These are phyloP conservation scores for Triplophysa yarkandensis DNA, from an alignment of 2,797 vertebrate species.

Conservation along the genomic window DNA sequence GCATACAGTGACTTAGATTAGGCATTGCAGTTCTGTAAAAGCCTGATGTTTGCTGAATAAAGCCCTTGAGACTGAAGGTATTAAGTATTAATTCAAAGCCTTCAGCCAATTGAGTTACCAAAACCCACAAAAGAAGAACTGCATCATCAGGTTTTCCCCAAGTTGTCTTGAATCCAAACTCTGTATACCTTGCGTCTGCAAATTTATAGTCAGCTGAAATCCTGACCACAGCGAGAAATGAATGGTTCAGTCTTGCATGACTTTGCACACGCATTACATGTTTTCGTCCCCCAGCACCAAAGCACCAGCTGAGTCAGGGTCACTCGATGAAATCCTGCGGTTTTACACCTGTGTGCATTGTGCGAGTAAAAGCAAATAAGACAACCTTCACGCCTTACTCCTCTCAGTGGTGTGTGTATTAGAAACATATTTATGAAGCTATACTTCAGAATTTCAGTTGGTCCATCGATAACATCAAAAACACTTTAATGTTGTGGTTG, in stretches of 20 bases:
- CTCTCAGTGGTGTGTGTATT: background rate
- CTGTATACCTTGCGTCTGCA: constrained; percentile 28
- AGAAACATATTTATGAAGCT: too few relatives aligned
- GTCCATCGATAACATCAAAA: too few relatives aligned
- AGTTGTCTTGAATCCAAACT: constrained; percentile 24
- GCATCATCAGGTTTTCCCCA: constrained; percentile 20
- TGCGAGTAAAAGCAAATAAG: background rate
- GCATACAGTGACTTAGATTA: constrained; percentile 21
- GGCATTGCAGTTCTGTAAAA: constrained; percentile 15
- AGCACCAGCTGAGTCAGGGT: constrained; percentile 28
- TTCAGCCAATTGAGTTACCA: constrained; percentile 7
- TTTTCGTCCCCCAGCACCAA: background rate
- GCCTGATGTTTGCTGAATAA: constrained; percentile 8
- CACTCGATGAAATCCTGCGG: background rate
- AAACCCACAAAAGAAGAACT: constrained; percentile 25
- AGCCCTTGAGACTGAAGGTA: constrained; percentile 12
- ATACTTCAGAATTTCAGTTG: too few relatives aligned
- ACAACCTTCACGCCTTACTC: background rate
- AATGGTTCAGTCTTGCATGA: constrained; percentile 34
- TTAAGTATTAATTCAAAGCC: background rate
- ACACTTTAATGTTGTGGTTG: too few relatives aligned
- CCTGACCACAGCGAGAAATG: constrained; percentile 36
- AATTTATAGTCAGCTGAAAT: constrained; percentile 9
- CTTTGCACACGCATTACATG: constrained; percentile 27
- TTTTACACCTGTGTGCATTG: constrained; percentile 22